Base-by-base conservation (phyloP, 2,797 vertebrate genomes). In the Notolepis coatsorum region DNA sequence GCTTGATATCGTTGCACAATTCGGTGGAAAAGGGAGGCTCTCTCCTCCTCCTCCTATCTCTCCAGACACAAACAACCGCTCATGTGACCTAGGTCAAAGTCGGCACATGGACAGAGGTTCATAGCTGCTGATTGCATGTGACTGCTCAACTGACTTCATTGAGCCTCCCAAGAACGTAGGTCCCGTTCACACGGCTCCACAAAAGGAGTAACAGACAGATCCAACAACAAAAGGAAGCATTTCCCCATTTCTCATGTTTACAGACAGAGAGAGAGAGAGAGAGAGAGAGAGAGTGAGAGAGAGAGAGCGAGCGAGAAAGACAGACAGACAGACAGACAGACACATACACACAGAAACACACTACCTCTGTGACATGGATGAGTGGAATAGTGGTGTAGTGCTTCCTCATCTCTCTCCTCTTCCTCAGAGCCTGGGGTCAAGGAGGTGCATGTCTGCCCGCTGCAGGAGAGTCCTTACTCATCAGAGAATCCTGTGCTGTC, bases 331-430 rank as follows among this genome's bases (percentile, higher is more conserved):
- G 27, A 7, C 73, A 52, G 3, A 60, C 65, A 47, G 51, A 28
- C 33, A 62, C 46, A 76, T 23, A 9, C 15, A 28, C n/a, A 28
- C 45, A 30, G 17, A 23, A 3, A 43, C 3, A 23, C 39, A 20
- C 65, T 91, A 92, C 91, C 91, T 92, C 85, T 25, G 90, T 89
- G 30, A 91, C 84, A 59, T 73, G 81, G 85, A 92, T 89, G 84
- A 90, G 85, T 8, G 91, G 90, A 4, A 84, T 84, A 3, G 69
- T 61, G 27, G 79, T 87, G 81, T 68, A 46, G 71, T 90, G 85
- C 80, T 84, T 92, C 85, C 81, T 91, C 91, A 91, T 91, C 68
- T 71, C n/a, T n/a, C 79, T 87, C 75, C 66, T 80, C 77, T 68
- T 84, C 76, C 71, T 78, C 74, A 73, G 73, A 38, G 69, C 67